Evolutionary conservation across 2,113 vertebrate species (phyloP), one percentile per base, ranked within the genome.

Genomic region (Oryzias celebensis): DNA sequence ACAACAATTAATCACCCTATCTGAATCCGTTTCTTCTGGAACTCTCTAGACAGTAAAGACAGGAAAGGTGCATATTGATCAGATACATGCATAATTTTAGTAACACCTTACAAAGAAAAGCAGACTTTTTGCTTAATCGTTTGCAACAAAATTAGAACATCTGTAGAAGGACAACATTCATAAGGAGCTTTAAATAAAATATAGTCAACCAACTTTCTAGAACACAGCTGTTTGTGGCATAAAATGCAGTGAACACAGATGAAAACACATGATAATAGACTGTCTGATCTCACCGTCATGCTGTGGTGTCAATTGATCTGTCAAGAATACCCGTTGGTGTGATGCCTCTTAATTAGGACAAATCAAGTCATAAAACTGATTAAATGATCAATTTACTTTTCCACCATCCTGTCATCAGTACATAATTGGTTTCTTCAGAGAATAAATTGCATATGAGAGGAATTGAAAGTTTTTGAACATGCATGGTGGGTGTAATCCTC

Each of bases 331-430:
- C 44, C 31, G 0, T 7, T 63, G 47, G 68, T 50, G 56, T 62
- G 65, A 31, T 63, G 51, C 65, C 44, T 59, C 74, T 71, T 81
- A 71, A 80, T 84, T 64, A 80, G 52, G 51, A 64, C 24, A 28
- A 57, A 78, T 78, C 74, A 78, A 47, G 62, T 80, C 59, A 64
- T 50, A 57, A 68, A 55, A 67, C 52, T 77, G 78, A 86, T 78
- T 62, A 83, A 78, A 65, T 62, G 58, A 82, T 82, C 71, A 69
- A 52, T 75, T 80, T 80, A 80, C 52, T 53, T 67, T 55, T 68
- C 78, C 56, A 77, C 64, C 23, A 20, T 49, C 71, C 63, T 83
- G 75, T 74, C 60, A 67, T 52, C 58, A 44, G 41, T 14, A 45
- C 52, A 67, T 75, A 70, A 67, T 56, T 45, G 22, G 44, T 3